Base-by-base conservation (phyloP, 2,888 invertebrate species). In the Pteria penguin region DNA sequence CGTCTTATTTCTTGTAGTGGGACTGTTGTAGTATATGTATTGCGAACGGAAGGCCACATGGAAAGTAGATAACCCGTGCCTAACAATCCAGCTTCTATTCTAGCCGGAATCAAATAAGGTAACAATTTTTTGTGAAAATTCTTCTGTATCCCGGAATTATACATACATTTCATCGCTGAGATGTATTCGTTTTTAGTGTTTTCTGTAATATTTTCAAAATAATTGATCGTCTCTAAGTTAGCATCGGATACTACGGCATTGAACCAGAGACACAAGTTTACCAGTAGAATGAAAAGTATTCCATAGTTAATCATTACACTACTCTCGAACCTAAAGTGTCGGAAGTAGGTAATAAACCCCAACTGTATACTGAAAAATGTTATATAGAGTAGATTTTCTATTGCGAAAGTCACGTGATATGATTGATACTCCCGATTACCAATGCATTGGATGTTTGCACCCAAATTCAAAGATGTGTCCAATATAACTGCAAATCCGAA, bases 401-500 rank as follows among this genome's bases (percentile, higher is more conserved):
- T 4, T 4, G 60, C 60, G 14, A 26, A 60, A 18, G 60, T 18
- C 11, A 45, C 18, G 1, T 45, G 45, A 18, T 45, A 45, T 45
- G 11, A 8, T 18, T 8, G 8, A 18, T 45, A 45, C 45, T 45
- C 11, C 26, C 36, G 27, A 11, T 67, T 68, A 22, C 32, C 22
- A 11, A 57, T n/a, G 31, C 68, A 68, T 4, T 68, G 52, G 14
- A 68, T 68, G 33, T 68, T 57, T 4, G 32, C 26, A 14, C 57
- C 68, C 18, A 68, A 24, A 24, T 68, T 52, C 1, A 68, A 57
- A 2, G 68, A 55, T 22, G 55, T 32, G 24, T 68, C 52, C 68
- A 68, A 57, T n/a, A 68, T 68, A 32, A 54, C 32, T 31, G 31
- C 68, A 55, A 55, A 24, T 22, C 68, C 57, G 24, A 68, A 68